These are phyloP conservation scores for Aspidiotus rigidus DNA, from an alignment of 2,888 invertebrate species.

Conservation along the genomic window DNA sequence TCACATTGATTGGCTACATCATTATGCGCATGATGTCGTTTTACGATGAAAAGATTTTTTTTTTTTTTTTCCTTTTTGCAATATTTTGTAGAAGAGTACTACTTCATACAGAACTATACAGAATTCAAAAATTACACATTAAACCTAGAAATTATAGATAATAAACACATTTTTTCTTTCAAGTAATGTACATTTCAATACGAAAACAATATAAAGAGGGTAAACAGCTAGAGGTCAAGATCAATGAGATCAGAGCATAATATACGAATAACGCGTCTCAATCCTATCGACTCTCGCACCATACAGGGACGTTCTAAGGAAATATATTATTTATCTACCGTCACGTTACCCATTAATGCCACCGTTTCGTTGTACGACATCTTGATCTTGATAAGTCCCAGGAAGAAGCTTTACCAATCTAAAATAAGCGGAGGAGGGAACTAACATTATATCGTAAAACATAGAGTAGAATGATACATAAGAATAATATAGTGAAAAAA, in stretches of 20 bases:
- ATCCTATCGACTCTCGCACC: no score
- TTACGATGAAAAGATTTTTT: constrained; percentile 7
- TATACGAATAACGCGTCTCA: no score
- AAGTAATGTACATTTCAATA: constrained; percentile 20
- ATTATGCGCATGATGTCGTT: neutral
- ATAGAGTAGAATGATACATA: no score
- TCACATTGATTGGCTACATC: constrained; percentile 23
- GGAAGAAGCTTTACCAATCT: constrained; percentile 9
- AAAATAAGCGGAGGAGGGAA: neutral
- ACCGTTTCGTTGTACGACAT: constrained; percentile 14
- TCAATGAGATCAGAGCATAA: constrained; percentile 18
- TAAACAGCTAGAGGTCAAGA: constrained; percentile 14
- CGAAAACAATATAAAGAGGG: constrained; percentile 12
- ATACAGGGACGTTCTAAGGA: no score
- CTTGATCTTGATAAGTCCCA: constrained; percentile 18
- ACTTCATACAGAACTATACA: constrained; percentile 14
- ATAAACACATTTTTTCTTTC: constrained; percentile 6
- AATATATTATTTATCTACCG: no score
- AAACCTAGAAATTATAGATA: constrained; percentile 11
- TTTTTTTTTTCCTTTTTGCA: no score
- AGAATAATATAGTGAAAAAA: no score
- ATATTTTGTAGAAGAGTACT: neutral
- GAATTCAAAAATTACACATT: constrained; percentile 11
- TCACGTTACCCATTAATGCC: neutral
- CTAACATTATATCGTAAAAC: no score